Evolutionary conservation across 2,888 invertebrate species (phyloP), one percentile per base, ranked within the genome.

Genomic region (Pseudolycoriella hygida): DNA sequence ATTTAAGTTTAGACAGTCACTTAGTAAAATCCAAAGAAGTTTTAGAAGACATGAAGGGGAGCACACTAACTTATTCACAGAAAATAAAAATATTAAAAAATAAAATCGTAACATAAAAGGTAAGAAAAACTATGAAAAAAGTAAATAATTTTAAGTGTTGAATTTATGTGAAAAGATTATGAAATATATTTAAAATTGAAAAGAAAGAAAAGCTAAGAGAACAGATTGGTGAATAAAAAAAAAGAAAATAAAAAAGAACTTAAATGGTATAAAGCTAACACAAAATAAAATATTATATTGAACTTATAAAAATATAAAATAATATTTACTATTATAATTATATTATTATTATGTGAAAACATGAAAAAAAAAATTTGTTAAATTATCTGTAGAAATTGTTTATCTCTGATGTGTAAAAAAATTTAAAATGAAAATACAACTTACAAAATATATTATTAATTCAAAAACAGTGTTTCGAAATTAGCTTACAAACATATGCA

Each of bases 361-460:
- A 17, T 31, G 17, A 38, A 37, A 43, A 37, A 38, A 39, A 25
- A 38, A 44, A 39, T 44, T 44, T 44, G 44, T 44, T 44, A 44
- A 44, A 44, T 44, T 44, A 37, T 44, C 38, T 44, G 38, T 44
- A 44, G 44, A 44, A 34, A 34, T 39, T 38, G 39, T 44, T 39
- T 39, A 39, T 39, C 43, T 37, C 34, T 42, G 25, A 43, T 39
- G 19, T 44, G 44, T 44, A 20, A 38, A 39, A 17, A 44, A 25
- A 25, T 25, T 25, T 25, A 25, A 25, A 25, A 25, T 25, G 25
- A 25, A 25, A 25, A 25, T 25, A 25, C 25, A 25, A 25, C 25
- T 25, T 25, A 25, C 25, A 25, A 25, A 25, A 25, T 25, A 25
- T 25, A 25, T 25, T 25, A 25, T 25, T 25, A 25, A 25, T 25